Base-by-base conservation (phyloP, 2,113 vertebrate genomes). In the Epinephelus fuscoguttatus region DNA sequence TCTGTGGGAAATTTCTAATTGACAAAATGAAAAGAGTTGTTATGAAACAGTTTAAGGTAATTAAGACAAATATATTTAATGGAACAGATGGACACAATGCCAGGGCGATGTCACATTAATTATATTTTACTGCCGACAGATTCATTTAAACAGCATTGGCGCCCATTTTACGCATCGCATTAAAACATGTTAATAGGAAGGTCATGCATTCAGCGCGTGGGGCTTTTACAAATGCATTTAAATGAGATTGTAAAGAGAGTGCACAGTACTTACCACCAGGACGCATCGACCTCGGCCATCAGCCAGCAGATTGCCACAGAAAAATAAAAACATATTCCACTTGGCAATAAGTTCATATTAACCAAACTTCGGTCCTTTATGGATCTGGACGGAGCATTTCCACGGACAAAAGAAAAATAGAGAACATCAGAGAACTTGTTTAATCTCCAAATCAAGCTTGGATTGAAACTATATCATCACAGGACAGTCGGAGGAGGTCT, bases 341-440 rank as follows among this genome's bases (percentile, higher is more conserved):
- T 82, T 87, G 96, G 91, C 95, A 95, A 93, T 93, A 96, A 93
- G 95, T 97, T 98, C 98, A 99, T 99, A 95, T 96, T 98, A 75
- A 96, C 91, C 94, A 82, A 71, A 75, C 68, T 73, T 49, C 18
- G 77, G 66, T 91, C 89, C 88, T 88, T 89, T 89, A 94, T 45
- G 91, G 86, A 72, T 91, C 78, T 78, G 87, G 90, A 84, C 59
- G 83, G 78, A 84, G 47, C 91, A 88, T 90, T 85, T 93, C 80
- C 92, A 90, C 75, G 59, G 71, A 69, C 52, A 33, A 61, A 21
- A 82, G 52, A 64, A 33, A 75, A 80, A 56, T 5, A 56, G 0
- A 1, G 69, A 64, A 80, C 55, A 82, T 75, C 6, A 64, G n/a
- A 63, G 64, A 33, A 47, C 12, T 30, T 25, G 25, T 49, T 4